Percentiles rank a stretch among this genome's conserved stretches.
Evolutionary conservation across 1,140 invertebrate genomes (phyloP).

Genomic region (Saccostrea cuccullata): DNA sequence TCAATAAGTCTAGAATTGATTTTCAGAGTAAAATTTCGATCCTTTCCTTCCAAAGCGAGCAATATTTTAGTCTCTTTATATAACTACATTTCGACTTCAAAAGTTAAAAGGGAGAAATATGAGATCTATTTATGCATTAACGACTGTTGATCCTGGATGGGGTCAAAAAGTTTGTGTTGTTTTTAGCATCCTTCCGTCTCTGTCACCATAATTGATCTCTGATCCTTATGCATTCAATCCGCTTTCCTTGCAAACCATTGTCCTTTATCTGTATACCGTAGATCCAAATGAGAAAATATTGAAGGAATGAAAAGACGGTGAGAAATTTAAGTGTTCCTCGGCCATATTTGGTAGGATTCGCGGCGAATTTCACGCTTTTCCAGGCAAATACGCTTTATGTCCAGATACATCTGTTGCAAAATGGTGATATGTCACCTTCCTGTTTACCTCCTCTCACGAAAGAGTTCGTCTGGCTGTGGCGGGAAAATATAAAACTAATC

Average conservation of each 20-base stretch:
- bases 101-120: background rate
- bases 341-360: background rate
- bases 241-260: constrained; percentile 16
- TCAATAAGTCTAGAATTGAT: background rate
- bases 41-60: background rate
- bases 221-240: constrained; percentile 10
- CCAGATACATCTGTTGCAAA: constrained; percentile 31
- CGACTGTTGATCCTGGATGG: background rate
- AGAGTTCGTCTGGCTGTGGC: background rate
- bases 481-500: background rate
- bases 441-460: constrained; percentile 12
- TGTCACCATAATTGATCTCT: background rate
- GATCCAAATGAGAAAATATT: background rate
- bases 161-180: background rate
- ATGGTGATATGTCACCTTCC: constrained; percentile 25
- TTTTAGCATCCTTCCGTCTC: constrained; percentile 16
- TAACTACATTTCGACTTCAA: background rate
- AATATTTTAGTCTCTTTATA: background rate
- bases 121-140: background rate
- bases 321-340: background rate
- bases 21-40: background rate
- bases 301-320: background rate
- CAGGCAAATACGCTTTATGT: background rate
- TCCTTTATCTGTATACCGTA: constrained; percentile 28
- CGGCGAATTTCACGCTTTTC: constrained; percentile 23